These are phyloP conservation scores for Ophraella communa DNA, from an alignment of 2,888 invertebrate species.

Conservation along the genomic window DNA sequence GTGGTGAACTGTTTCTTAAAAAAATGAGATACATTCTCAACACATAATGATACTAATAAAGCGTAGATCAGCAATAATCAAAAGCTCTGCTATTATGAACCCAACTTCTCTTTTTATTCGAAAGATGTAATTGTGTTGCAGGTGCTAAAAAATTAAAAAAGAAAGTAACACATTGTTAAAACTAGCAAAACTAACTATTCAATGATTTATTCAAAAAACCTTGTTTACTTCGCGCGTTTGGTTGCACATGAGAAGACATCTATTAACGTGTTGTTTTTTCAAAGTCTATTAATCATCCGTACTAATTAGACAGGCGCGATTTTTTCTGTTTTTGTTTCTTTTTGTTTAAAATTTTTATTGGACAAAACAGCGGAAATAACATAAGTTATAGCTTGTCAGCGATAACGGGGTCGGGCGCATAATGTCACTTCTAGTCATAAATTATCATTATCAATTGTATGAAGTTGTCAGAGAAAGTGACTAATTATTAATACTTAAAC, in stretches of 20 bases:
- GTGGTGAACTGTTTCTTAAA: too few species aligned
- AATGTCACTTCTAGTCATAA: conserved; percentile 55
- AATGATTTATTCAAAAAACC: conserved; percentile 26
- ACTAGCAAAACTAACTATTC: too few species aligned
- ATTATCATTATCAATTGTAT: conserved; percentile 52
- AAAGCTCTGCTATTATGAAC: too few species aligned
- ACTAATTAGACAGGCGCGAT: conserved; percentile 50
- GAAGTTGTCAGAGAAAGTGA: conserved; percentile 48
- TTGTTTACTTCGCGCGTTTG: conserved; percentile 29
- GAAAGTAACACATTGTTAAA: too few species aligned
- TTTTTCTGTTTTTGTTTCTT: conserved; percentile 48
- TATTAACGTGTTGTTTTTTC: conserved; percentile 37
- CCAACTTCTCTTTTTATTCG: too few species aligned
- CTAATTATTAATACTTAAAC: conserved; percentile 49
- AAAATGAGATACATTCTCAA: too few species aligned
- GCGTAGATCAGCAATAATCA: too few species aligned
- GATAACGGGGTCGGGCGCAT: conserved; percentile 53
- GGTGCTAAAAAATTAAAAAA: too few species aligned
- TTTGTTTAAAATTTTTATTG: conserved; percentile 47
- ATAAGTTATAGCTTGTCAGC: conserved; percentile 53
- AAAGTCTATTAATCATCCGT: conserved; percentile 43
- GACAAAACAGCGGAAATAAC: conserved; percentile 52
- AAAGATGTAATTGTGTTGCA: too few species aligned
- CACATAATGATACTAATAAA: too few species aligned
- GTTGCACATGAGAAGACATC: conserved; percentile 38